Base-by-base conservation (phyloP, 2,888 invertebrate genomes). In the Arrhopalites spinosus region DNA sequence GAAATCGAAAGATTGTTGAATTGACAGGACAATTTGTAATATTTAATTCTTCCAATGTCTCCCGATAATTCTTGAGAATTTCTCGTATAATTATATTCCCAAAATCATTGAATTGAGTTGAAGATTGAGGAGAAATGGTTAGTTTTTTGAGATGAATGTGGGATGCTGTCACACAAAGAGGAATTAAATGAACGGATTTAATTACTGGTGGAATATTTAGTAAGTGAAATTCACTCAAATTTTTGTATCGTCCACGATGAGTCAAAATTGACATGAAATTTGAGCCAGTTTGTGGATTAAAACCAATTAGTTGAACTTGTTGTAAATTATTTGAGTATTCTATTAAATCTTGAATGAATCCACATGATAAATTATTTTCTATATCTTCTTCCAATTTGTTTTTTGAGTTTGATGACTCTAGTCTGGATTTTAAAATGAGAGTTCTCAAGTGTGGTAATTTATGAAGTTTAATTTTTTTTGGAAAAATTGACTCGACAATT, bases 121-220 rank as follows among this genome's bases (percentile, higher is more conserved):
- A 20, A 29, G 15, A 29, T 0, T 50, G 50, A n/a, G 69, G 69
- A 36, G 23, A 53, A 27, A 70, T 25, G 11, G 69, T 53, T 1
- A 70, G 20, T 30, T 70, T 70, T 56, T 17, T 25, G n/a, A 70
- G 56, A 5, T 30, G 27, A n/a, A 70, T 53, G 30, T 70, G 69
- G n/a, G 69, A 50, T 1, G 27, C 29, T 2, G n/a, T 8, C 0
- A 70, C 69, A 47, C 69, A 70, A 5, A 70, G 30, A n/a, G 69
- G 69, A n/a, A 70, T 70, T 13, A 70, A 23, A 29, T 70, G 47
- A 70, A 70, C 36, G 30, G 69, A 70, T n/a, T 27, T 50, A 20
- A 70, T 29, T 0, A 47, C 27, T 8, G 53, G 15, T 5, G 47
- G 69, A 17, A 56, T 27, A 15, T 56, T 11, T 2, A 27, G 53